Conservation (phyloP, 2,888 invertebrate genomes). For the Thymelicus sylvestris region DNA sequence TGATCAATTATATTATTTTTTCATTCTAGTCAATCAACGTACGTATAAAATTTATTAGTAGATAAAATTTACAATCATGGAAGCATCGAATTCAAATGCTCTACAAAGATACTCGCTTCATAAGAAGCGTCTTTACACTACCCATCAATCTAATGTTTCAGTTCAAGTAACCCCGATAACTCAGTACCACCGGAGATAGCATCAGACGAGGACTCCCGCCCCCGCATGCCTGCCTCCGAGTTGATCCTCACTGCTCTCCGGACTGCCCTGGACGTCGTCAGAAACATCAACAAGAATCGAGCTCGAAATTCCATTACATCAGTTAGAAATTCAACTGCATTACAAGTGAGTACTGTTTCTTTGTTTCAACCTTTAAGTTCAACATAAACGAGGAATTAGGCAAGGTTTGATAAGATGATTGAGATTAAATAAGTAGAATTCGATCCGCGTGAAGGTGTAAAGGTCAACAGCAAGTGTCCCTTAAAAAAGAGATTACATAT, state of each 20-base stretch:
- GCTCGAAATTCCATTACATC: conserved; percentile 46
- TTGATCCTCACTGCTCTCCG: conserved; percentile 73
- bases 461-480: no score
- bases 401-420: no score
- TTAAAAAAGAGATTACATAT: no score
- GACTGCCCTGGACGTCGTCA: conserved; percentile 74
- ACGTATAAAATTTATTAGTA: no score
- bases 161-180: conserved; percentile 53
- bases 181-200: conserved; percentile 42
- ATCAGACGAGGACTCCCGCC: conserved; percentile 44
- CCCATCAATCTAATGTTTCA: conserved; percentile 31
- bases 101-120: no score
- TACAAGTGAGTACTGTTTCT: conserved; percentile 56
- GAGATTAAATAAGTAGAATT: no score
- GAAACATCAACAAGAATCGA: conserved; percentile 71
- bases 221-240: conserved; percentile 69
- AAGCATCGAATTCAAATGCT: no score
- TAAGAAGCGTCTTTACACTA: not conserved
- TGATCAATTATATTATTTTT: no score
- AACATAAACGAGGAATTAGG: not conserved
- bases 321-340: conserved; percentile 48
- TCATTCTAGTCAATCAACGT: no score
- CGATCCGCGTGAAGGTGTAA: no score
- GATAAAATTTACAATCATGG: no score
- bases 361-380: no score